Conservation (phyloP, 2,797 vertebrate genomes). For the Peromyscus attwateri region DNA sequence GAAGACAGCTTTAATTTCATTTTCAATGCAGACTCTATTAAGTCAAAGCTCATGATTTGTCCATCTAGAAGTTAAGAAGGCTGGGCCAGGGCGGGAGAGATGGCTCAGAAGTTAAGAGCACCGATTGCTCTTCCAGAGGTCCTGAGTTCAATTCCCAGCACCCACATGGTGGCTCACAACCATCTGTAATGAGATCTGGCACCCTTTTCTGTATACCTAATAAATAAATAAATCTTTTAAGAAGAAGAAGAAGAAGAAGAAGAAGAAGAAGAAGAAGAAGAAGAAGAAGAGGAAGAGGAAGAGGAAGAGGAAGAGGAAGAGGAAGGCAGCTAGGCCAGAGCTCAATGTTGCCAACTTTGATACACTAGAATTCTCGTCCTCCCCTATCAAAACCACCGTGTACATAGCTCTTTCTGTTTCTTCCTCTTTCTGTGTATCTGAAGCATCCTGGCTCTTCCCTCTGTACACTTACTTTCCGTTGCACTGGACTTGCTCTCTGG, state of each 20-base stretch:
- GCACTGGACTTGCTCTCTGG: background rate
- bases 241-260: too few relatives aligned
- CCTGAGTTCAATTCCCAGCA: too few relatives aligned
- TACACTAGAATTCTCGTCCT: conserved; percentile 45
- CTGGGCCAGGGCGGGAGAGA: background rate
- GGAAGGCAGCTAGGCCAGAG: background rate
- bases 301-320: too few relatives aligned
- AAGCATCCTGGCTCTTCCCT: background rate
- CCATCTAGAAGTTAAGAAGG: conserved; percentile 13
- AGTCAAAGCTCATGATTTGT: conserved; percentile 9
- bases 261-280: too few relatives aligned
- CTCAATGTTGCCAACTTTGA: conserved; percentile 7
- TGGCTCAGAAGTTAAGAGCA: too few relatives aligned
- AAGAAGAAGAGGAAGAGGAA: too few relatives aligned
- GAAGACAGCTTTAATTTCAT: background rate
- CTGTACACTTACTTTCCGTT: background rate
- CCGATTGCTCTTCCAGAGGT: too few relatives aligned
- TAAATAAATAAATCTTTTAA: too few relatives aligned
- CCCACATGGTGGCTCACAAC: too few relatives aligned
- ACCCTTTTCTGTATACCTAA: too few relatives aligned
- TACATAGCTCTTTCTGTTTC: conserved; percentile 31
- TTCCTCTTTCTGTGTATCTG: background rate
- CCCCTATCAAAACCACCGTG: background rate
- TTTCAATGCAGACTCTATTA: background rate
- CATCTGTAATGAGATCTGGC: too few relatives aligned